Evolutionary conservation across 2,797 vertebrate genomes (phyloP).

Genomic region (Aselliscus stoliczkanus): DNA sequence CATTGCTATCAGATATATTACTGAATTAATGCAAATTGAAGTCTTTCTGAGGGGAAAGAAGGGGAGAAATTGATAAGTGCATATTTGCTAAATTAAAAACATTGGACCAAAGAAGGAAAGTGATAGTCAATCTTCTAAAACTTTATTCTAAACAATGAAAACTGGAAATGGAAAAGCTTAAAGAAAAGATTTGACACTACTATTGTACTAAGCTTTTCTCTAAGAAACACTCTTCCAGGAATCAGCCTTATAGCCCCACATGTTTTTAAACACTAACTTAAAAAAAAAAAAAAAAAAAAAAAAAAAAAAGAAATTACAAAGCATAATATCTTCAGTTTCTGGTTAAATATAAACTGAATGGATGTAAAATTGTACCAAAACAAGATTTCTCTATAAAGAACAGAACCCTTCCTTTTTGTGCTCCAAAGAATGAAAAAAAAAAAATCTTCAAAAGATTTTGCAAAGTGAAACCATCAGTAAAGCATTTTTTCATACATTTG

Average conservation of each 20-base stretch:
- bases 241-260: not conserved
- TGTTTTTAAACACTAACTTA: constrained; percentile 45
- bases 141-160: not conserved
- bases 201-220: not conserved
- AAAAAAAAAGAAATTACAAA: too few species aligned
- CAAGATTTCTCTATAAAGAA: constrained; percentile 35
- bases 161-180: not conserved
- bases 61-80: not conserved
- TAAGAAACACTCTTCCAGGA: not conserved
- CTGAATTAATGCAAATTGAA: constrained; percentile 14
- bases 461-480: constrained; percentile 54
- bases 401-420: not conserved
- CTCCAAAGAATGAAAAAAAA: not conserved
- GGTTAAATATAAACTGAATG: constrained; percentile 37
- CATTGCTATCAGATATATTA: not conserved
- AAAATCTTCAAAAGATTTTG: constrained; percentile 47
- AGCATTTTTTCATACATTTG: not conserved
- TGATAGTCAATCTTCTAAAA: not conserved
- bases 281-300: too few species aligned
- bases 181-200: not conserved
- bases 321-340: not conserved
- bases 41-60: not conserved
- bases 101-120: not conserved
- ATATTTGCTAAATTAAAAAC: not conserved
- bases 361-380: constrained; percentile 53